Evolutionary conservation across 2,797 vertebrate genomes (phyloP), one percentile per base, ranked within the genome.

Genomic region (Lepilemur septentrionalis): DNA sequence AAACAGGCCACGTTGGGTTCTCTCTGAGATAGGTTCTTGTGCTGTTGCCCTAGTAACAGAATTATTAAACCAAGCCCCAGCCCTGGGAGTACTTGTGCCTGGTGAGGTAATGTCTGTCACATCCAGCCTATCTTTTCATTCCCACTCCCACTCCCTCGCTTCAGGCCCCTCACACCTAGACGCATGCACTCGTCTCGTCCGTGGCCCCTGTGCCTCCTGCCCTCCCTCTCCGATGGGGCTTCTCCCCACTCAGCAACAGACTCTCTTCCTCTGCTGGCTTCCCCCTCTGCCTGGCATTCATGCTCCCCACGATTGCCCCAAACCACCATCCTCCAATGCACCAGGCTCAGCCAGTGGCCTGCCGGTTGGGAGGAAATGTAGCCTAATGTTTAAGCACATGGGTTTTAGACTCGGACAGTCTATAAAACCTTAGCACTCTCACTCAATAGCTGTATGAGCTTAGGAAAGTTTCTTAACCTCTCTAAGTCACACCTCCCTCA

Each of bases 1-100:
- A 89, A 67, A 32, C 25, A 57, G 46, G 55, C 94, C 50, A 13
- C 2, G 4, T 4, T 25, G 78, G 76, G 38, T 41, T 93, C 80
- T 92, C 43, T 46, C 38, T 0, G 59, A 93, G 93, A 75, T 35
- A 61, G 95, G 89, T 63, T 85, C 95, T 96, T 80, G 65, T 78
- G 85, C 96, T 67, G 95, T 98, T 98, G 96, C 96, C 97, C 81
- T 91, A 93, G 97, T 95, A 97, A 98, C 95, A 94, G 96, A 85
- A 89, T 88, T 67, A 96, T 96, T 96, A 97, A 97, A 81, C 82
- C 8, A 8, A 69, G 78, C 90, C 84, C 85, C 90, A 92, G 92
- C 93, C 85, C 65, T 0, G 5, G 84, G 93, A 93, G 91, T 90
- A 3, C 83, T 79, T 93, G 88, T 87, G 79, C 81, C 93, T 79